A percentile compares a stretch with the other conserved stretches of the same genome.
Evolutionary conservation across 2,113 vertebrate species (phyloP).

Genomic region (Mustela lutreola): DNA sequence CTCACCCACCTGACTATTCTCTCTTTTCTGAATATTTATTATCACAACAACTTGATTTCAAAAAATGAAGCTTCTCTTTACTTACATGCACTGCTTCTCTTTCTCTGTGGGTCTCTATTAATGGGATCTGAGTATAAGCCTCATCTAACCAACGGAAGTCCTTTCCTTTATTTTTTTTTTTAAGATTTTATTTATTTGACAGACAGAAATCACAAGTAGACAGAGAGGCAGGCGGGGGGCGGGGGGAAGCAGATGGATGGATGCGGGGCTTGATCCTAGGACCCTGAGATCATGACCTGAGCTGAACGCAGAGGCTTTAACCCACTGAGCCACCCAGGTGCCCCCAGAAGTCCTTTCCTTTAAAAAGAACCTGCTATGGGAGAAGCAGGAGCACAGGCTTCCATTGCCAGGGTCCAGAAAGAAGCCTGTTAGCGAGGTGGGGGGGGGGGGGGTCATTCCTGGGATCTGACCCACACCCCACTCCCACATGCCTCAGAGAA

Average conservation of each 20-base stretch:
- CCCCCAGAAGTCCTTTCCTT: neutral
- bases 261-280: too few species aligned
- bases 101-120: neutral
- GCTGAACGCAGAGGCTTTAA: too few species aligned
- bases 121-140: neutral
- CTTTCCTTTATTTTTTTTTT: neutral
- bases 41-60: neutral
- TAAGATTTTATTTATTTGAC: too few species aligned
- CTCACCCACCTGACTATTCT: neutral
- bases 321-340: too few species aligned
- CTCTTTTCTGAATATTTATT: neutral
- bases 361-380: neutral
- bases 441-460: neutral
- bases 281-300: too few species aligned
- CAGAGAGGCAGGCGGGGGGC: too few species aligned
- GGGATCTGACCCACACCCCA: neutral
- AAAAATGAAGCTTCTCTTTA: neutral
- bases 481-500: neutral
- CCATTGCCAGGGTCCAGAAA: neutral
- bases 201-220: too few species aligned
- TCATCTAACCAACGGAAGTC: neutral
- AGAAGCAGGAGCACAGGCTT: neutral
- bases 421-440: neutral
- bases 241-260: too few species aligned
- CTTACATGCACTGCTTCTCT: neutral